phyloP scores from a whole-genome alignment of 2,113 vertebrate genomes.

The Aptenodytes patagonicus region DNA sequence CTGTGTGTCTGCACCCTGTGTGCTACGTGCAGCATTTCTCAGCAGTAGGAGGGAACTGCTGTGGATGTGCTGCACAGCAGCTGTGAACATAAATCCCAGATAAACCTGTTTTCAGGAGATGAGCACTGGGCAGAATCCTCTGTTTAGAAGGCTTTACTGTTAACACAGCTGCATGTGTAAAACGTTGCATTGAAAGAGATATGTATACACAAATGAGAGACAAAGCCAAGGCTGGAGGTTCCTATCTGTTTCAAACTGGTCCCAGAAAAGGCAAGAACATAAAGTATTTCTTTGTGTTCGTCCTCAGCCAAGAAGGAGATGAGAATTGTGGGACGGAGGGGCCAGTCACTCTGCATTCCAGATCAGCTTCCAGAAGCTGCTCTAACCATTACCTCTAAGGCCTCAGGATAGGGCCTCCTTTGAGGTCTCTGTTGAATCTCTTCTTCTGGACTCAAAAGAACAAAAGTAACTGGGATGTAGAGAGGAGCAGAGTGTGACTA shows the following conservation, averaged over 20 bases:
- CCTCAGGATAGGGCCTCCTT: not conserved
- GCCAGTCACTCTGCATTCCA: not conserved
- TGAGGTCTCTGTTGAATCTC: not conserved
- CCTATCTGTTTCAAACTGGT: not conserved
- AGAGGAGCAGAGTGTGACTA: not conserved
- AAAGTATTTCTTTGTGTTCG: not conserved
- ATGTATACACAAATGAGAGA: not conserved
- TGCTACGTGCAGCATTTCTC: not conserved
- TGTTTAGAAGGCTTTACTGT: not conserved
- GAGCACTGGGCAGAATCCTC: not conserved
- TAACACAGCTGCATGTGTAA: not conserved
- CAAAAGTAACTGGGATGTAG: not conserved
- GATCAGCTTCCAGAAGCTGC: not conserved
- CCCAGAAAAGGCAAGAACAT: not conserved
- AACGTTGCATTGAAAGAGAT: not conserved
- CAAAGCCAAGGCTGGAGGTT: not conserved
- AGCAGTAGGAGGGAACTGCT: not conserved
- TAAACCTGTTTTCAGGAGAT: not conserved
- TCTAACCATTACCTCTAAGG: not conserved
- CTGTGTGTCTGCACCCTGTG: not conserved
- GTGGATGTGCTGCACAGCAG: not conserved
- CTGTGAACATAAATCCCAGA: not conserved
- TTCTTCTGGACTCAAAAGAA: not conserved
- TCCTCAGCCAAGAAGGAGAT: not conserved
- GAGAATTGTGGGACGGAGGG: not conserved